A percentile compares a stretch with the other conserved stretches of the same genome.
Evolutionary conservation across 2,797 vertebrate genomes (phyloP).

Genomic region (Cercopithecus hamlyni): DNA sequence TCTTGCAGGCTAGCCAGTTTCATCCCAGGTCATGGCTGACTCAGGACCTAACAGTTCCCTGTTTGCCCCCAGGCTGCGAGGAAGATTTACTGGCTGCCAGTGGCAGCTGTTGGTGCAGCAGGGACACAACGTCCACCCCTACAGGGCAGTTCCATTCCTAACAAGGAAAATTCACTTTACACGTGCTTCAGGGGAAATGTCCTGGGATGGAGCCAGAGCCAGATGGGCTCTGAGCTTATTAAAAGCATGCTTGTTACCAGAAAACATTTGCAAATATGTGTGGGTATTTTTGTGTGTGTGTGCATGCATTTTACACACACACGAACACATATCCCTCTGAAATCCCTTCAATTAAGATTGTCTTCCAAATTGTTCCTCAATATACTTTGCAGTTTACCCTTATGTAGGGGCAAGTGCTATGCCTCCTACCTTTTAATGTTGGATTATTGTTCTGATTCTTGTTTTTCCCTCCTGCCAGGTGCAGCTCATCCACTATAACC

Average conservation of each 20-base stretch:
- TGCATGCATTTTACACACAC: not conserved
- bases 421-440: not conserved
- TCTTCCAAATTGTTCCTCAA: not conserved
- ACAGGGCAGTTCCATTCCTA: not conserved
- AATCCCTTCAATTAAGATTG: not conserved
- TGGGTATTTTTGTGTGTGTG: not conserved
- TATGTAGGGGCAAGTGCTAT: too few relatives aligned
- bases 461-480: conserved; percentile 86
- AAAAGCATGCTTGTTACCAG: conserved; percentile 55
- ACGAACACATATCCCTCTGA: not conserved
- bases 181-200: conserved; percentile 37
- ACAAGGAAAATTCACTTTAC: conserved; percentile 66
- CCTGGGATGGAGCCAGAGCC: conserved; percentile 68
- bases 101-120: conserved; percentile 54
- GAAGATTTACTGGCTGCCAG: conserved; percentile 13
- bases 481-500: conserved; percentile 99
- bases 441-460: not conserved
- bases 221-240: conserved; percentile 75
- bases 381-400: not conserved
- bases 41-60: conserved; percentile 23
- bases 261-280: conserved; percentile 56
- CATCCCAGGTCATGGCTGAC: not conserved
- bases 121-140: conserved; percentile 28
- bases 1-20: not conserved
- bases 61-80: conserved; percentile 44